Conservation (phyloP, 2,113 vertebrate species). For the Cololabis saira region DNA sequence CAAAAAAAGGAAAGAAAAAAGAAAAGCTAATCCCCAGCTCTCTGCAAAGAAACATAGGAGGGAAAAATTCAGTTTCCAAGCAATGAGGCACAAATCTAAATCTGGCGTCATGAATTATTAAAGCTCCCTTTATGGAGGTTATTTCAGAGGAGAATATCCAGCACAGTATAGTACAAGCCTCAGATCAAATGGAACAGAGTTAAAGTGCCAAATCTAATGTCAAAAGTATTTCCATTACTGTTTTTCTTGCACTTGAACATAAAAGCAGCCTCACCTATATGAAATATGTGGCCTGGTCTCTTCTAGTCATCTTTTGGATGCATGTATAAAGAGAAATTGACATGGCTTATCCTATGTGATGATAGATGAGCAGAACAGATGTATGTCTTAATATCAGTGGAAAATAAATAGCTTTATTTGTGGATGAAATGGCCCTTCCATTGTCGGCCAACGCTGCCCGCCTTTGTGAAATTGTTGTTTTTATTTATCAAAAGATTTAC, state of each 20-base stretch:
- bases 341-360: conserved; percentile 44
- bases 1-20: conserved; percentile 48
- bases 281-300: conserved; percentile 50
- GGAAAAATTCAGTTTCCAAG: conserved; percentile 72
- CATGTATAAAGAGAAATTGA: conserved; percentile 47
- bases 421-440: conserved; percentile 54
- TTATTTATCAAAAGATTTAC: conserved; percentile 59
- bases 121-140: conserved; percentile 77
- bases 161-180: conserved; percentile 64
- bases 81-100: conserved; percentile 78
- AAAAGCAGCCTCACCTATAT: conserved; percentile 43
- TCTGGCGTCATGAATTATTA: conserved; percentile 83
- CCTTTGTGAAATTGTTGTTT: too few relatives aligned
- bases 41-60: conserved; percentile 71
- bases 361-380: conserved; percentile 61
- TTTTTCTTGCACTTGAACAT: conserved; percentile 51
- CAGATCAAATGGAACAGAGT: conserved; percentile 73
- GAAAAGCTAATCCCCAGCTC: conserved; percentile 54
- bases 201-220: conserved; percentile 65
- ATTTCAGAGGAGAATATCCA: conserved; percentile 76
- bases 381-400: conserved; percentile 44
- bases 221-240: conserved; percentile 57
- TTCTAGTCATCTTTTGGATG: conserved; percentile 42
- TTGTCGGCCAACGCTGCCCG: conserved; percentile 42
- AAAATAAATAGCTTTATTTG: conserved; percentile 56